phyloP scores from a whole-genome alignment of 1,140 invertebrate genomes.

The Bombus polaris region DNA sequence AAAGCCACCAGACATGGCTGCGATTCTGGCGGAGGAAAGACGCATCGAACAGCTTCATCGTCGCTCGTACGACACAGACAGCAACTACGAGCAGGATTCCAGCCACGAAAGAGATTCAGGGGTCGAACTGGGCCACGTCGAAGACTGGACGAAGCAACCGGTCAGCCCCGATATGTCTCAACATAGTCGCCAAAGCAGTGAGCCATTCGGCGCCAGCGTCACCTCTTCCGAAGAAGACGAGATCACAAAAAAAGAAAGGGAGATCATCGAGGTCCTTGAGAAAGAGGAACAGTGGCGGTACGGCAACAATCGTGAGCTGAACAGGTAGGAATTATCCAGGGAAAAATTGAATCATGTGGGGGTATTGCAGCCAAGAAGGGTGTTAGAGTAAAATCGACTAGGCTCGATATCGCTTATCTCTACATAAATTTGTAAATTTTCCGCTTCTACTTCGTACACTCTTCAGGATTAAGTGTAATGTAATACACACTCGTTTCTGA shows the following conservation, averaged over 20 bases:
- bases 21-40: slow-evolving; percentile 90
- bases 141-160: slow-evolving; percentile 84
- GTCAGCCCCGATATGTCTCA: slow-evolving; percentile 85
- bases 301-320: slow-evolving; percentile 75
- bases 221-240: slow-evolving; percentile 89
- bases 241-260: slow-evolving; percentile 87
- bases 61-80: slow-evolving; percentile 83
- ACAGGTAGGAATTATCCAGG: slow-evolving; percentile 69
- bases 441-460: not conserved
- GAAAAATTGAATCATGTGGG: not conserved
- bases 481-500: not conserved
- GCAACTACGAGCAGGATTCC: slow-evolving; percentile 82
- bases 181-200: slow-evolving; percentile 90
- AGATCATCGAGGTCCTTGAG: slow-evolving; percentile 88
- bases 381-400: slow-evolving; percentile 18
- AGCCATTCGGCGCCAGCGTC: slow-evolving; percentile 85
- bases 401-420: slow-evolving; percentile 12
- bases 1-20: slow-evolving; percentile 91
- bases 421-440: slow-evolving; percentile 1
- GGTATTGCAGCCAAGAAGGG: not conserved
- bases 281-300: slow-evolving; percentile 86
- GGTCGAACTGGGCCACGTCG: slow-evolving; percentile 86
- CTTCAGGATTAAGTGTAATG: not conserved
- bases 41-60: slow-evolving; percentile 88
- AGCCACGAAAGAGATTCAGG: slow-evolving; percentile 87